Base-by-base conservation (phyloP, 2,113 vertebrate species). In the Stigmatopora nigra region DNA sequence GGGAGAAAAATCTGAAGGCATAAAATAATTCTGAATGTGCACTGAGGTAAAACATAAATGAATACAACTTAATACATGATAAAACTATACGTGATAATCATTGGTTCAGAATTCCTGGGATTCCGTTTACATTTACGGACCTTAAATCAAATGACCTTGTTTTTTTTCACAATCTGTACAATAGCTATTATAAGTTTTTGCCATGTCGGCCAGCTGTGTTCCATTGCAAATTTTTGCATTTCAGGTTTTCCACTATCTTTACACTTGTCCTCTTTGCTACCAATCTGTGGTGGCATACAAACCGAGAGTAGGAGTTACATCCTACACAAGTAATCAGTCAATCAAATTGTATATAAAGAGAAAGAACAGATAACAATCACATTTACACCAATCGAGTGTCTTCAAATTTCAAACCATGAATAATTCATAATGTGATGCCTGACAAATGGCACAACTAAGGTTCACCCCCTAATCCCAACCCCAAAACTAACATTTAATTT, bases 11-110 rank as follows among this genome's bases (percentile, higher is more conserved):
- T 59, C 70, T 65, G n/a, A 52, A 16, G 19, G 55, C 25, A 72
- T 65, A 67, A 68, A 65, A 49, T 61, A 59, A 71, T 78, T 60
- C 63, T 56, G 52, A 53, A 51, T 14, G 11, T 59, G 41, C 51
- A 51, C 49, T 25, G 19, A 7, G 22, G 17, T 5, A 48, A 41
- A 36, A 31, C 35, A 13, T 12, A 60, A 4, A 1, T 3, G 14
- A 22, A 36, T 3, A 36, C 11, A 22, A 19, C 11, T 38, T 35
- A 15, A 59, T 31, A 31, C 25, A 59, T 14, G 36, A 59, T 19
- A 59, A 41, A 35, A 11, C 15, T 59, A 17, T 10, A 59, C 57
- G 4, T 16, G 14, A 31, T 38, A 5, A 22, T 53, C 19, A n/a
- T 36, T 57, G 1, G 22, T 15, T 35, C 35, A 31, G 15, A 58